These are phyloP conservation scores for Polyodon spathula DNA, from an alignment of 2,113 vertebrate species.

Conservation along the genomic window DNA sequence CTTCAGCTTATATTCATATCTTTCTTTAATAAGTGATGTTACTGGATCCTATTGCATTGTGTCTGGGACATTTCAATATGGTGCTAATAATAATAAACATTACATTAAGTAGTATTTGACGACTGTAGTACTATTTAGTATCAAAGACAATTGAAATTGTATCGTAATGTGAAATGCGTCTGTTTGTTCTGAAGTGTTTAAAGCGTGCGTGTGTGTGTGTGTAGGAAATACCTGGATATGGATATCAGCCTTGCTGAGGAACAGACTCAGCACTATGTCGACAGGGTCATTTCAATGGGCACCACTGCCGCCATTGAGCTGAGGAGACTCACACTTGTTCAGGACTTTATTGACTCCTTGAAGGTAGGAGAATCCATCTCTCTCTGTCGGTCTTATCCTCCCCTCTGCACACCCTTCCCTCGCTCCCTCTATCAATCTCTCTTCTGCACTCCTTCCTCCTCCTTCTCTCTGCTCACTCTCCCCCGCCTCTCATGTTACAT, in stretches of 20 bases:
- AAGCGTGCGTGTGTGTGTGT: background rate
- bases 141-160: too few relatives aligned
- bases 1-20: too few relatives aligned
- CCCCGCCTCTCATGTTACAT: background rate
- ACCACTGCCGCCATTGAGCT: slow-evolving; percentile 50
- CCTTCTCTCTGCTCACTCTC: background rate
- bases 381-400: background rate
- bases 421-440: background rate
- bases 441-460: background rate
- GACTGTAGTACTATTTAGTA: too few relatives aligned
- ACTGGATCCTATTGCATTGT: too few relatives aligned
- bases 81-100: too few relatives aligned
- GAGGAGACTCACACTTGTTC: slow-evolving; percentile 69
- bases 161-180: too few relatives aligned
- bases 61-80: too few relatives aligned
- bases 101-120: too few relatives aligned
- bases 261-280: slow-evolving; percentile 55
- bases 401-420: background rate
- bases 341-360: slow-evolving; percentile 70
- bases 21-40: too few relatives aligned
- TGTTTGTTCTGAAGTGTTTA: background rate
- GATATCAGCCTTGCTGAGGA: slow-evolving; percentile 66
- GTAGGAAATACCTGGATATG: slow-evolving; percentile 65
- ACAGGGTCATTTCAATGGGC: slow-evolving; percentile 46
- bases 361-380: slow-evolving; percentile 56